Evolutionary conservation across 35 echinoderm and acorn worm species (phyloP).

Genomic region (Apostichopus californicus): DNA sequence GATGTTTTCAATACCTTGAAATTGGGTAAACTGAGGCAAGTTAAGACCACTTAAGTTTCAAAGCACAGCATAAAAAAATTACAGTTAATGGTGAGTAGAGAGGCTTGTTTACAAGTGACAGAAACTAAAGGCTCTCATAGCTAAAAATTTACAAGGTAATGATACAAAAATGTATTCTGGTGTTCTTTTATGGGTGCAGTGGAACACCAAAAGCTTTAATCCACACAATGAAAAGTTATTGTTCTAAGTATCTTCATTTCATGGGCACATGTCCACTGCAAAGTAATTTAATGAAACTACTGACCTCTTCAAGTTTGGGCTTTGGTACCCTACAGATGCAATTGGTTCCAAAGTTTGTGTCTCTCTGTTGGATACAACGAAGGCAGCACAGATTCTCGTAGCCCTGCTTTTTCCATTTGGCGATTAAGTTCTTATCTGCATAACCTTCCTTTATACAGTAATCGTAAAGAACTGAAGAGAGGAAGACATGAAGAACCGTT

Average conservation of each 20-base stretch:
- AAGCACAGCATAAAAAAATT: no score
- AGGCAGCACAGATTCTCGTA: slow-evolving; percentile 98
- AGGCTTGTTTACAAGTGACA: no score
- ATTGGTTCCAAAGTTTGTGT: slow-evolving; percentile 99
- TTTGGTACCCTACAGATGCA: slow-evolving; percentile 98
- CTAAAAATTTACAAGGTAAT: no score
- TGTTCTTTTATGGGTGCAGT: no score
- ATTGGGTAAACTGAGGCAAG: no score
- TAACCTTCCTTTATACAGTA: slow-evolving; percentile 97
- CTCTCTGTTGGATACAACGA: slow-evolving; percentile 91
- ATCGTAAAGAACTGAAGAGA: slow-evolving; percentile 78
- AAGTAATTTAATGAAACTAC: not conserved
- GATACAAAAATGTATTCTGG: no score
- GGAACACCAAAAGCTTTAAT: no score
- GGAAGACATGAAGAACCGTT: not conserved
- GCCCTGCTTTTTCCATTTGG: slow-evolving; percentile 99
- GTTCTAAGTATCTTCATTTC: not conserved
- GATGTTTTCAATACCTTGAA: no score
- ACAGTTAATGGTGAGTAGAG: no score
- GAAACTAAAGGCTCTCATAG: no score
- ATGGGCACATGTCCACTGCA: not conserved
- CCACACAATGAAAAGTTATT: no score
- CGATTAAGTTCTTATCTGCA: slow-evolving; percentile 98
- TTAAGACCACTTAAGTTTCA: no score
- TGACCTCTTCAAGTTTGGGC: slow-evolving; percentile 97